Percentiles rank a stretch among this genome's conserved stretches.
Conservation (phyloP, 2,888 invertebrate genomes). For the Therioaphis trifolii region DNA sequence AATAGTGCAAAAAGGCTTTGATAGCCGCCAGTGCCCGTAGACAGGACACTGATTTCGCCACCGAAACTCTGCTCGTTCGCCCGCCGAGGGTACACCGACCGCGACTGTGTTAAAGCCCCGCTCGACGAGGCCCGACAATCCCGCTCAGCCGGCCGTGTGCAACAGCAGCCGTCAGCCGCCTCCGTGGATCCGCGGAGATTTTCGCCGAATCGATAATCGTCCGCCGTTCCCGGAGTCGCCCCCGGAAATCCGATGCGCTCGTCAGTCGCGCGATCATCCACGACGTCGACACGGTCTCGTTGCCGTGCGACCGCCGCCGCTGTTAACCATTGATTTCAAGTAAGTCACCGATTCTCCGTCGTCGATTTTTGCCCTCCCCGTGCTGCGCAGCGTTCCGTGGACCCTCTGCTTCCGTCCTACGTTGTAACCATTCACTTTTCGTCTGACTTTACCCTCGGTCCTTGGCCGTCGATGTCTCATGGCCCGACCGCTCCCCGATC, state of each 20-base stretch:
- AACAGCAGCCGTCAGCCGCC: not conserved
- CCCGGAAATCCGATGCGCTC: not conserved
- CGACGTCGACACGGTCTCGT: constrained; percentile 28
- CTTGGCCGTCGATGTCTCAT: not conserved
- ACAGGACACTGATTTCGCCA: not conserved
- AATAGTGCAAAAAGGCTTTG: constrained; percentile 33
- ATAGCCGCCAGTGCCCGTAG: constrained; percentile 12
- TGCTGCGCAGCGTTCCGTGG: not conserved
- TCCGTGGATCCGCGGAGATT: not conserved
- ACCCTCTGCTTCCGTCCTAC: not conserved
- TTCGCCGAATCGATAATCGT: constrained; percentile 1
- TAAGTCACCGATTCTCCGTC: not conserved
- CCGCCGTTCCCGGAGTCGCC: not conserved
- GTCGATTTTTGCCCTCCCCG: not conserved
- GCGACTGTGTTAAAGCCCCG: not conserved
- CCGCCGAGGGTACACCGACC: not conserved
- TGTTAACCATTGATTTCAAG: constrained; percentile 49
- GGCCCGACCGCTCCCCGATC: not conserved
- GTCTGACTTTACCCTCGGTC: not conserved
- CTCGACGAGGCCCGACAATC: not conserved
- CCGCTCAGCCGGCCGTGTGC: not conserved
- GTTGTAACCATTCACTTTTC: too few species aligned
- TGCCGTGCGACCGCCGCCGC: not conserved
- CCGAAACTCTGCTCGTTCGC: not conserved
- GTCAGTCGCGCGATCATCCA: not conserved